A percentile compares a stretch with the other conserved stretches of the same genome.
phyloP scores from a whole-genome alignment of 2,888 invertebrate genomes.

The Sussaba pulchella region DNA sequence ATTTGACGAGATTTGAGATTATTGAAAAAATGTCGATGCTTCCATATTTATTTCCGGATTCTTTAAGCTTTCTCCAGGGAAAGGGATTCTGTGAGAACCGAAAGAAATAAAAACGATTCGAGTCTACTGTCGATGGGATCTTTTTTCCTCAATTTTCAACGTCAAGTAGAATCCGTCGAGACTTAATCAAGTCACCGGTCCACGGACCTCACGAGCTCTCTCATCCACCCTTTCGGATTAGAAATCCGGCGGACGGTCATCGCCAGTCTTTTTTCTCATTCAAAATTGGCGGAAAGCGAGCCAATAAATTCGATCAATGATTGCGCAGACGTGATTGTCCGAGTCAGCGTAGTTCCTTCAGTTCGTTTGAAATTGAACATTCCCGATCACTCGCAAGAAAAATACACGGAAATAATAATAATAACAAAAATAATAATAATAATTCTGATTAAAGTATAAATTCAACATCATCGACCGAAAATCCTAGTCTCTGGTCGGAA shows the following conservation, averaged over 20 bases:
- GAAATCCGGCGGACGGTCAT: background rate
- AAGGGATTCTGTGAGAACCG: background rate
- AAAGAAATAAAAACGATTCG: background rate
- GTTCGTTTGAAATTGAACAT: background rate
- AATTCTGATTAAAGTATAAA: background rate
- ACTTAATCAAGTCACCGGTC: background rate
- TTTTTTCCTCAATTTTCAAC: slow-evolving; percentile 18
- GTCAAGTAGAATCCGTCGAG: background rate
- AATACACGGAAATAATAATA: too few species aligned
- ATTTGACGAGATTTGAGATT: too few species aligned
- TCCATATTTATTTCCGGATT: too few species aligned
- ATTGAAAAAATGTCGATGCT: too few species aligned
- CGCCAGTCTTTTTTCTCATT: background rate
- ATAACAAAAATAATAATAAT: background rate
- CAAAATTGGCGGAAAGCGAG: background rate
- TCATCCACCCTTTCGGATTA: slow-evolving; percentile 16
- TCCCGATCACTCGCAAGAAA: background rate
- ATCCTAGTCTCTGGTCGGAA: background rate
- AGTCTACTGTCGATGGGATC: background rate
- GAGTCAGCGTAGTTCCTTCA: background rate
- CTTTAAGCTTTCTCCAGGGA: too few species aligned
- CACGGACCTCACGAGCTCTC: background rate
- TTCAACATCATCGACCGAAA: background rate
- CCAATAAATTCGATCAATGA: slow-evolving; percentile 6
- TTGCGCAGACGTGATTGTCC: background rate